A percentile compares a stretch with the other conserved stretches of the same genome.
Conservation (phyloP, 2,797 vertebrate genomes). For the Huso huso region DNA sequence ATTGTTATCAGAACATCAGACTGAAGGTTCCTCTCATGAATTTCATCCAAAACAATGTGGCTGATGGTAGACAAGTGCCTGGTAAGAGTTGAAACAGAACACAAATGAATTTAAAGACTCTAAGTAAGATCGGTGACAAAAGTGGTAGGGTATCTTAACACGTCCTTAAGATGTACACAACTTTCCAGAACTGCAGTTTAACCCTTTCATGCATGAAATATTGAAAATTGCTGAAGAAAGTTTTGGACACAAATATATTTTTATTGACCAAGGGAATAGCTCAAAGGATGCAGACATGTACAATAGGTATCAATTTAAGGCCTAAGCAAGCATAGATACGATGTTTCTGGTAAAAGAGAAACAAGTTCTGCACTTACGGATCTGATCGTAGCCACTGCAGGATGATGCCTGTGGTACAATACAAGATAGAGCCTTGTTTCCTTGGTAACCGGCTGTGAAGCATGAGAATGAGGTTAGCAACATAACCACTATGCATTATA, state of each 20-base stretch:
- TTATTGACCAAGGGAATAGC: too few relatives aligned
- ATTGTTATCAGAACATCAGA: constrained; percentile 89
- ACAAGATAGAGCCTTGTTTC: constrained; percentile 91
- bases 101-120: too few relatives aligned
- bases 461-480: constrained; percentile 23
- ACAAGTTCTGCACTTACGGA: constrained; percentile 68
- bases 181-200: too few relatives aligned
- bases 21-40: constrained; percentile 93
- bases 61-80: constrained; percentile 81
- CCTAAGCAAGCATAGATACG: too few relatives aligned
- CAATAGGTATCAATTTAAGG: too few relatives aligned
- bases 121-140: too few relatives aligned
- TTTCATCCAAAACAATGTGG: constrained; percentile 90
- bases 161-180: too few relatives aligned
- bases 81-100: neutral
- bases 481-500: neutral
- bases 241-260: too few relatives aligned
- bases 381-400: constrained; percentile 97
- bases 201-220: too few relatives aligned
- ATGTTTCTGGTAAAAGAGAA: neutral
- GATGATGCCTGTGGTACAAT: constrained; percentile 95
- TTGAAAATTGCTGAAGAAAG: too few relatives aligned
- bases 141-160: too few relatives aligned
- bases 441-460: constrained; percentile 82
- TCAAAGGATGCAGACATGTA: too few relatives aligned